A percentile compares a stretch with the other conserved stretches of the same genome.
These are phyloP conservation scores for Kryptolebias ocellatus DNA, from an alignment of 2,797 vertebrate species.

Conservation along the genomic window DNA sequence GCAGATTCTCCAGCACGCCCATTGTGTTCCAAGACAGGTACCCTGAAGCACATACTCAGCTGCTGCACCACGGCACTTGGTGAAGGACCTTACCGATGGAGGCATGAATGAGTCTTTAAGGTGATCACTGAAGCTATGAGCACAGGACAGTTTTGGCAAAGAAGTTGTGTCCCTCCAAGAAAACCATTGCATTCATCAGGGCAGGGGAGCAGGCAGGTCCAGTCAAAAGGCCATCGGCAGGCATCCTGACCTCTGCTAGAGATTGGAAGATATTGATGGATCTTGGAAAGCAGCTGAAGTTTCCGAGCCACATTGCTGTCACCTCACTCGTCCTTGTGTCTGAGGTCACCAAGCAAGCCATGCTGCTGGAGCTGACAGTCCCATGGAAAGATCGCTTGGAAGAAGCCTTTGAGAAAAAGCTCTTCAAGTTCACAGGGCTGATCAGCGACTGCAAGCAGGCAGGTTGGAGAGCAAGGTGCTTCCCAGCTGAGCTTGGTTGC, in stretches of 20 bases:
- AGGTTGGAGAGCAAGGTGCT: no score
- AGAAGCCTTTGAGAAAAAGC: no score
- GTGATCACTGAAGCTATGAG: background rate
- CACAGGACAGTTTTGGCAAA: background rate
- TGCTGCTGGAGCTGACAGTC: background rate
- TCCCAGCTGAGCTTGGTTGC: no score
- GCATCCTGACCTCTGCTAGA: background rate
- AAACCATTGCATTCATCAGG: background rate
- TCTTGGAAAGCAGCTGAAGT: background rate
- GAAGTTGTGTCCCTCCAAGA: background rate
- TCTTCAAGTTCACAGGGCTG: no score
- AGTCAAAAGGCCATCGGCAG: background rate
- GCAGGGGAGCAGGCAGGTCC: background rate
- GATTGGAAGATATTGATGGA: background rate
- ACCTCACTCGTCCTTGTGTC: background rate
- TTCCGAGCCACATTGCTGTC: background rate
- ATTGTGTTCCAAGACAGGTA: background rate
- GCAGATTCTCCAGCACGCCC: background rate
- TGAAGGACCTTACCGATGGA: background rate
- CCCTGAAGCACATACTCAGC: background rate
- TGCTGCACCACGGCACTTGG: background rate
- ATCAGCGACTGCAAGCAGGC: no score
- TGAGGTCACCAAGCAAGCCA: background rate
- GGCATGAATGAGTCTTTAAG: background rate
- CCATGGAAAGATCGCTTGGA: no score